Percentiles rank a stretch among this genome's conserved stretches.
phyloP scores from a whole-genome alignment of 2,888 invertebrate genomes.

The Callosobruchus maculatus region DNA sequence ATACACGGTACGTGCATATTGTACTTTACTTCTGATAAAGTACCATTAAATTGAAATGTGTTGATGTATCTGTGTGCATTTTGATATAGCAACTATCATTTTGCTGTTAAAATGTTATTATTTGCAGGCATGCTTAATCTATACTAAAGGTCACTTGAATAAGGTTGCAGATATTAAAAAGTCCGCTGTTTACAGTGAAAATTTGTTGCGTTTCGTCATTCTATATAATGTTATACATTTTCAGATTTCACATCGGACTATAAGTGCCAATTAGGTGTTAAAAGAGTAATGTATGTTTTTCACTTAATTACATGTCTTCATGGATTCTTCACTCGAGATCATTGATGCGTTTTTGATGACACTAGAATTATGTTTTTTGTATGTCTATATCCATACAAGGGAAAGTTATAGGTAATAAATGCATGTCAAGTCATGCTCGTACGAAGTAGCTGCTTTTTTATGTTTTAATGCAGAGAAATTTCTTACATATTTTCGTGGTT shows the following conservation, averaged over 20 bases:
- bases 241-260: neutral
- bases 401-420: no score
- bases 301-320: neutral
- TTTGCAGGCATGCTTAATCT: neutral
- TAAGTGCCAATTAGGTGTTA: neutral
- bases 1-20: no score
- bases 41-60: neutral
- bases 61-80: neutral
- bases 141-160: neutral
- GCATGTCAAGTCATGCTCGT: no score
- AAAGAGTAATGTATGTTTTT: neutral
- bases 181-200: neutral
- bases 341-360: neutral
- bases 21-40: neutral
- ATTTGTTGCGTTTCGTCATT: neutral
- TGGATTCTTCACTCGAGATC: neutral
- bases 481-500: no score
- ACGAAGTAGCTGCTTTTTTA: no score
- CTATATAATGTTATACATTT: neutral
- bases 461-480: no score
- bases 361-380: neutral
- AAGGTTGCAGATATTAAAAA: neutral
- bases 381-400: no score
- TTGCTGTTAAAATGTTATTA: neutral
- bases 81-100: neutral